phyloP scores from a whole-genome alignment of 2,113 vertebrate genomes.

The Tympanuchus pallidicinctus region DNA sequence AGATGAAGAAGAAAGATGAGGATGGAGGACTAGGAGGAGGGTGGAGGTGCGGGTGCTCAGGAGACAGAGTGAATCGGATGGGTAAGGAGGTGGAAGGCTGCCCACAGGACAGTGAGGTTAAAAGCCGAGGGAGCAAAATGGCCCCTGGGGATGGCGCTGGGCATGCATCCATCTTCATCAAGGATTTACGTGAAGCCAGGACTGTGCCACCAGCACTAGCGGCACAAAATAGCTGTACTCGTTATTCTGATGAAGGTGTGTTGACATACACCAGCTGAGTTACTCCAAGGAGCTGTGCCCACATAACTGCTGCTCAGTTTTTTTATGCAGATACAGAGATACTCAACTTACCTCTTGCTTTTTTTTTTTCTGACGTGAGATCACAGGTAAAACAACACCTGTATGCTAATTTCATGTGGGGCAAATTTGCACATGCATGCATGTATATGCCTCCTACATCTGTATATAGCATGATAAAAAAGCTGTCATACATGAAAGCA shows the following conservation, averaged over 20 bases:
- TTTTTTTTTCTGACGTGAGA: background rate
- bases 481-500: background rate
- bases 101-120: background rate
- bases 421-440: rapidly evolving
- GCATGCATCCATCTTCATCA: background rate
- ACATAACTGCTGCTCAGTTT: rapidly evolving
- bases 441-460: rapidly evolving
- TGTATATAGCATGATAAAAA: background rate
- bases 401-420: background rate
- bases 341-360: rapidly evolving
- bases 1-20: no score
- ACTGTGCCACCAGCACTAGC: no score
- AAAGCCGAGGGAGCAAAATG: background rate
- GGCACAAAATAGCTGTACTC: background rate
- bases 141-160: no score
- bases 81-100: background rate
- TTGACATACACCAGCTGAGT: no score
- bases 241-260: background rate
- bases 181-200: background rate
- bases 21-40: no score
- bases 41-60: background rate
- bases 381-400: rapidly evolving
- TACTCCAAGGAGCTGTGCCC: no score
- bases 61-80: background rate
- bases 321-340: background rate